Conservation (phyloP, 2,888 invertebrate species). For the Euproctis similis region DNA sequence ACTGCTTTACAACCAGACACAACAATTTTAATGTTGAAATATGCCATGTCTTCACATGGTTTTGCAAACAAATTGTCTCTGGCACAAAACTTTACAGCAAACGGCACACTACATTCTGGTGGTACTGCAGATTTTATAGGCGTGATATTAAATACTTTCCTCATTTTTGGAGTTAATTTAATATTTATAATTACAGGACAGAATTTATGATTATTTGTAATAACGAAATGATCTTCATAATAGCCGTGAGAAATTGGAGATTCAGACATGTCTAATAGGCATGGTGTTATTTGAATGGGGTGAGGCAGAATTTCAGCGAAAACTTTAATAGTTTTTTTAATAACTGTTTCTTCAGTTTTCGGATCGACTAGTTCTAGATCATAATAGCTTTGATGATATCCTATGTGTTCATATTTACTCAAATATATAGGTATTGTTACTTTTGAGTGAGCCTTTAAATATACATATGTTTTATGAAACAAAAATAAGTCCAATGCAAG, state of each 20-base stretch:
- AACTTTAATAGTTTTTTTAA: slow-evolving; percentile 38
- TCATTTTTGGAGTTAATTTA: slow-evolving; percentile 47
- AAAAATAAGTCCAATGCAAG: slow-evolving; percentile 43
- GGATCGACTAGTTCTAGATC: slow-evolving; percentile 40
- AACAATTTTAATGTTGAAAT: slow-evolving; percentile 53
- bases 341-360: slow-evolving; percentile 25
- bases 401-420: slow-evolving; percentile 42
- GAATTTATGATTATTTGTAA: slow-evolving; percentile 42
- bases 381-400: slow-evolving; percentile 50
- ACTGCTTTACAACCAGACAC: slow-evolving; percentile 34
- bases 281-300: slow-evolving; percentile 46
- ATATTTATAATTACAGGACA: slow-evolving; percentile 42
- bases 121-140: slow-evolving; percentile 41
- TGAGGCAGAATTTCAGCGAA: slow-evolving; percentile 49
- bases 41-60: slow-evolving; percentile 33
- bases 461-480: slow-evolving; percentile 39
- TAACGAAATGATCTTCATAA: slow-evolving; percentile 37
- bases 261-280: slow-evolving; percentile 48
- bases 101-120: slow-evolving; percentile 24
- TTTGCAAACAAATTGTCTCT: slow-evolving; percentile 17
- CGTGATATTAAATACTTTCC: slow-evolving; percentile 38
- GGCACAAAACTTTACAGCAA: slow-evolving; percentile 41
- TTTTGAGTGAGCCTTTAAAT: slow-evolving; percentile 31
- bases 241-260: slow-evolving; percentile 42
- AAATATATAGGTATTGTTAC: slow-evolving; percentile 37